phyloP scores from a whole-genome alignment of 2,113 vertebrate genomes.

The Petaurus breviceps region DNA sequence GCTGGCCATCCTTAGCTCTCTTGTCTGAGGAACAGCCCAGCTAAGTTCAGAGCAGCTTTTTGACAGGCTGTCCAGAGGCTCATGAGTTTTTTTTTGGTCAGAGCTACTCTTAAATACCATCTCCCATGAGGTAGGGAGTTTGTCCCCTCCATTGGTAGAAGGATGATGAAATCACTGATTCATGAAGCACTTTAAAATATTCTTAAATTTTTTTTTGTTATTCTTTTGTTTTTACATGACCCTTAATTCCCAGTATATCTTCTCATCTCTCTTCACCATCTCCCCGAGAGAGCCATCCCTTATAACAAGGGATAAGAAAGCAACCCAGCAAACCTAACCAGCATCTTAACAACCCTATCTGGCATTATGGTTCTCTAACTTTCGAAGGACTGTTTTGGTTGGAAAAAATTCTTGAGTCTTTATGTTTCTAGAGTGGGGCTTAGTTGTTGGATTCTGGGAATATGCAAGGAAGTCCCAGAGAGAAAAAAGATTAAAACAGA shows the following conservation, averaged over 20 bases:
- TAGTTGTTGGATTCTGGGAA: slow-evolving; percentile 39
- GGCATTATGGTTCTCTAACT: not conserved
- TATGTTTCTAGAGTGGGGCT: slow-evolving; percentile 33
- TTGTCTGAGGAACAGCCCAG: not conserved
- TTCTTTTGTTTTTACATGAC: not conserved
- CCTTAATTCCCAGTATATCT: not conserved
- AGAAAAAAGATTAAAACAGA: not conserved
- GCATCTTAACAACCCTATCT: not conserved
- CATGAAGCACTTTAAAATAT: not conserved
- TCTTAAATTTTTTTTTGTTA: not conserved
- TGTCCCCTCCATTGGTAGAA: not conserved
- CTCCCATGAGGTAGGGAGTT: not conserved
- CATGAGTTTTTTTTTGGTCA: not conserved
- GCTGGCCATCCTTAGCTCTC: not conserved
- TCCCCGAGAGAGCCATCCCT: not conserved
- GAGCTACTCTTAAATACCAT: not conserved
- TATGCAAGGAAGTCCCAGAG: not conserved
- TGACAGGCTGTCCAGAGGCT: not conserved
- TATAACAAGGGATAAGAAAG: not conserved
- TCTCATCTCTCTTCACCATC: not conserved
- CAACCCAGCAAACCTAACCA: not conserved
- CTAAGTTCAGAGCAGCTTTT: not conserved
- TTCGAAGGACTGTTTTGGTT: not conserved
- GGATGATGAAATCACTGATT: not conserved
- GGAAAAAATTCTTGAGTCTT: not conserved